phyloP scores from a whole-genome alignment of 35 echinoderm and acorn worm species.

The Anneissia japonica region DNA sequence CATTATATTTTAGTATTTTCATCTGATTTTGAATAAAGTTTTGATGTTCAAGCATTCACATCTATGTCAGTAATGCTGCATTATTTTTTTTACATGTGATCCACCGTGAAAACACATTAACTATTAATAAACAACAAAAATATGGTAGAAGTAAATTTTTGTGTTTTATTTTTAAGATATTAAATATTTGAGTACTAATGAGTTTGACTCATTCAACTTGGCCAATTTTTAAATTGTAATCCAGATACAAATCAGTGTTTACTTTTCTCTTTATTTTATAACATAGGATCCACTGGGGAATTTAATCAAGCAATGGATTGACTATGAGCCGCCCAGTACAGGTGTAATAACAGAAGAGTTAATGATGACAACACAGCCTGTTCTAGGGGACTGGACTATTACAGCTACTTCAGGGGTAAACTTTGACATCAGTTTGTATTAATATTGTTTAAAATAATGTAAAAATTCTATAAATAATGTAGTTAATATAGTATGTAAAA shows the following conservation, averaged over 20 bases:
- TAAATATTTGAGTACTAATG: neutral
- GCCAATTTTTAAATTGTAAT: neutral
- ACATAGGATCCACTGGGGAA: conserved; percentile 69
- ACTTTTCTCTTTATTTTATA: conserved; percentile 20
- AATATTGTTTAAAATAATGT: too few species aligned
- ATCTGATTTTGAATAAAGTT: too few species aligned
- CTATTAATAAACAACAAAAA: too few species aligned
- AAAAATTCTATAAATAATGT: too few species aligned
- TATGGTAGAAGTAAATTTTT: neutral
- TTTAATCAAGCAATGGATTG: conserved; percentile 47
- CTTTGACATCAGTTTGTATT: too few species aligned
- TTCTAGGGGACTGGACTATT: conserved; percentile 90
- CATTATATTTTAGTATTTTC: too few species aligned
- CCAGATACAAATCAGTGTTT: neutral
- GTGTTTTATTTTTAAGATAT: neutral
- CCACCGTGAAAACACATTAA: too few species aligned
- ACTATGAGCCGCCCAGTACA: conserved; percentile 33
- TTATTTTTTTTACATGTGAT: too few species aligned
- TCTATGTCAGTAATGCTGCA: too few species aligned
- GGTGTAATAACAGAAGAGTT: conserved; percentile 67
- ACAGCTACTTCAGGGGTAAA: conserved; percentile 61
- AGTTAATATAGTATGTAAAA: too few species aligned
- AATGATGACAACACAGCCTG: conserved; percentile 66
- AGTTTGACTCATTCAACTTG: neutral
- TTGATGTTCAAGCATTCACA: too few species aligned